Evolutionary conservation across 2,888 invertebrate genomes (phyloP), one percentile per base, ranked within the genome.

Genomic region (Callimorpha dominula): DNA sequence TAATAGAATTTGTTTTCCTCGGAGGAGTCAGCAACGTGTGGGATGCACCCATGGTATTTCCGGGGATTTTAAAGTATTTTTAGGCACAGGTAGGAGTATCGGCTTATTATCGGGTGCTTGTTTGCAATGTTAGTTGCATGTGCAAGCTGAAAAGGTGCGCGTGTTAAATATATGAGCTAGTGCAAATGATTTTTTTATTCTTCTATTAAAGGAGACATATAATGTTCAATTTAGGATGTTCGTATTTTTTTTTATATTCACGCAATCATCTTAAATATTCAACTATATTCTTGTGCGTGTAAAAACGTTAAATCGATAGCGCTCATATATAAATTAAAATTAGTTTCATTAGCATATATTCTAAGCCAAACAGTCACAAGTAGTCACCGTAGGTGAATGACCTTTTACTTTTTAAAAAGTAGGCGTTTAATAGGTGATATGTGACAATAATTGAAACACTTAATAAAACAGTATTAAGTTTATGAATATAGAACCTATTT

Each of bases 311-410:
- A 65, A 65, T 77, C 72, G 70, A 54, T 64, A 71, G 65, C 70
- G 42, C 8, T 69, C 66, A 54, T 69, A 73, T 73, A 31, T 31
- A 31, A 1, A 77, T 65, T 9, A 46, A 73, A 65, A 73, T 73
- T 52, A 40, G 65, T 67, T 72, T 73, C 31, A 76, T 82, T 80
- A 73, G 54, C 73, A 77, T 80, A 65, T 71, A 70, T 68, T n/a
- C 65, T 72, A 75, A 80, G 73, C 63, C 76, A 70, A 75, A 78
- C 71, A 77, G 68, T 65, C 70, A 80, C 76, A 71, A 76, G 72
- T 64, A 73, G 71, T 71, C 50, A 74, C 57, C 62, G 31, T 40
- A 71, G 76, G 72, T 68, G 31, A 31, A 31, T 31, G 31, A 31
- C 68, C 64, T 71, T 65, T 72, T 68, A 78, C 72, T 72, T 82